Evolutionary conservation across 2,113 vertebrate genomes (phyloP).

Genomic region (Elgaria multicarinata): DNA sequence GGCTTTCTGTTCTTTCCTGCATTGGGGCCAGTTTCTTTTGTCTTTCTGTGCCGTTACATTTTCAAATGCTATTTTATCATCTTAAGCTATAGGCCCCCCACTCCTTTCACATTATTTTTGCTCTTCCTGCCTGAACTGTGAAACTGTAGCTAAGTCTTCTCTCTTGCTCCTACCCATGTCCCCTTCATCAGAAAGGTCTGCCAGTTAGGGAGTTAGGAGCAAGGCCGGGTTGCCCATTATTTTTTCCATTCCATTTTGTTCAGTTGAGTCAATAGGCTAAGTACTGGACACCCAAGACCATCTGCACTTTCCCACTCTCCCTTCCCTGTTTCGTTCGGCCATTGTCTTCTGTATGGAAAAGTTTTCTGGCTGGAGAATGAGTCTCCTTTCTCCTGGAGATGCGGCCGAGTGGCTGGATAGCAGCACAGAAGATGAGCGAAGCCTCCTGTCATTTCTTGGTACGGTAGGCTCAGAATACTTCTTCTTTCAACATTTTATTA

Average conservation of each 20-base stretch:
- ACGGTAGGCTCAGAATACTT: slow-evolving; percentile 77
- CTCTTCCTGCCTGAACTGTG: slow-evolving; percentile 62
- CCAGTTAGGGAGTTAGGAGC: slow-evolving; percentile 59
- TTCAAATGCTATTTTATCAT: slow-evolving; percentile 55
- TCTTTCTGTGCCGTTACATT: slow-evolving; percentile 57
- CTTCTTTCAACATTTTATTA: slow-evolving; percentile 63
- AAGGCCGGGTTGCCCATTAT: slow-evolving; percentile 62
- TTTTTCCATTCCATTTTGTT: slow-evolving; percentile 53
- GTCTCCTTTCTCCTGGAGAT: slow-evolving; percentile 84
- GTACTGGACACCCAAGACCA: slow-evolving; percentile 70
- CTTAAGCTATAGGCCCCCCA: slow-evolving; percentile 57
- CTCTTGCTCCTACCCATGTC: slow-evolving; percentile 46
- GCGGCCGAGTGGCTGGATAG: slow-evolving; percentile 84
- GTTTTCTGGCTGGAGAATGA: slow-evolving; percentile 85
- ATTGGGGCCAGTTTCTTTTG: slow-evolving; percentile 66
- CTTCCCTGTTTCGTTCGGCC: slow-evolving; percentile 66
- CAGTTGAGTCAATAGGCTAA: slow-evolving; percentile 67
- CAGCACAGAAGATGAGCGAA: slow-evolving; percentile 86
- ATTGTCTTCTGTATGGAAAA: slow-evolving; percentile 81
- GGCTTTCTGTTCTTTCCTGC: slow-evolving; percentile 59
- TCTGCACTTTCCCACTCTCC: slow-evolving; percentile 63
- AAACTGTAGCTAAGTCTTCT: slow-evolving; percentile 66
- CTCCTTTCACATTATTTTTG: slow-evolving; percentile 54
- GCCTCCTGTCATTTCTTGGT: slow-evolving; percentile 87
- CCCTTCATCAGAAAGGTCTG: slow-evolving; percentile 60